phyloP scores from a whole-genome alignment of 1,140 invertebrate genomes.

The Brachionus paranguensis region DNA sequence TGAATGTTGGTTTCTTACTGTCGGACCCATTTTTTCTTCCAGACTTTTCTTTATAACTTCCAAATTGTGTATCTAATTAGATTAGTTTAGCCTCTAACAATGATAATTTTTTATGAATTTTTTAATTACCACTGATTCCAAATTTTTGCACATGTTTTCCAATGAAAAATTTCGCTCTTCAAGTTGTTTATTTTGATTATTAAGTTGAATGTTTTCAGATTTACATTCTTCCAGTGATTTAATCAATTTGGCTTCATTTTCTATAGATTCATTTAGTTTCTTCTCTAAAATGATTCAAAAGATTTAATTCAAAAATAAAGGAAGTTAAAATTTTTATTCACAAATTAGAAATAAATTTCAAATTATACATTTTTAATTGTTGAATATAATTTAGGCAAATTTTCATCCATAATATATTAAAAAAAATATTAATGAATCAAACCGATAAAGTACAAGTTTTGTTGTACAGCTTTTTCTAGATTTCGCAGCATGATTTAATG shows the following conservation, averaged over 20 bases:
- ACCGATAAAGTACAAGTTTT: too few relatives aligned
- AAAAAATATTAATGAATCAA: too few relatives aligned
- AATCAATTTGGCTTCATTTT: neutral
- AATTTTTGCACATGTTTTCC: conserved; percentile 20
- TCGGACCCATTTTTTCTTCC: neutral
- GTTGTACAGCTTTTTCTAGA: too few relatives aligned
- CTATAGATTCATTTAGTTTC: neutral
- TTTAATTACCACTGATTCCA: neutral
- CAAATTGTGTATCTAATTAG: neutral
- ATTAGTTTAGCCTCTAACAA: too few relatives aligned
- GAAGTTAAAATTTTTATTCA: too few relatives aligned
- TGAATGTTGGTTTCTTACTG: neutral
- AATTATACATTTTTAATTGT: too few relatives aligned
- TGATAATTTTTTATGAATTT: neutral
- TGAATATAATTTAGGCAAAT: too few relatives aligned
- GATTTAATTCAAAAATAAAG: neutral
- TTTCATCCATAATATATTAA: too few relatives aligned
- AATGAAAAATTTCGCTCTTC: conserved; percentile 10
- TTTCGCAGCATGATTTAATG: too few relatives aligned
- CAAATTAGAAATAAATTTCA: too few relatives aligned
- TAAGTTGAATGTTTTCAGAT: neutral
- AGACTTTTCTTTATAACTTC: conserved; percentile 6
- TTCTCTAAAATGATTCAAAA: neutral
- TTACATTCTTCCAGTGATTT: neutral
- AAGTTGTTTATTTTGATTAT: neutral